Conservation (phyloP, 2,888 invertebrate genomes). For the Pseudolycoriella hygida region DNA sequence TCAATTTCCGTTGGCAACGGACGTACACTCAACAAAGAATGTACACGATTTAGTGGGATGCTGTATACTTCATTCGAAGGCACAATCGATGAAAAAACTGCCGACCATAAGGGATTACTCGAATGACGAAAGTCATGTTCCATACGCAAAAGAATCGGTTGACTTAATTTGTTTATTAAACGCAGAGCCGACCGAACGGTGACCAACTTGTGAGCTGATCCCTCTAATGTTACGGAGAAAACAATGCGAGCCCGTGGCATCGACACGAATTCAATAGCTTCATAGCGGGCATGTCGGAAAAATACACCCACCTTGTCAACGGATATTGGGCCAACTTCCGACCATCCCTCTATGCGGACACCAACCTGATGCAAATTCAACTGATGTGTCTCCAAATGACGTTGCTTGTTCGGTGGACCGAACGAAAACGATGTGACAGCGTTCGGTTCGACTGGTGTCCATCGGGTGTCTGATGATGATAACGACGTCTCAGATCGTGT, state of each 20-base stretch:
- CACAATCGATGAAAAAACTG: constrained; percentile 27
- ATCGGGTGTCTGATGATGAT: constrained; percentile 22
- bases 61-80: constrained; percentile 43
- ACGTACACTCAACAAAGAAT: constrained; percentile 55
- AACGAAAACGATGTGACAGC: constrained; percentile 76
- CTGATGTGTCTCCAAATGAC: constrained; percentile 57
- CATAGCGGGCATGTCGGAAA: constrained; percentile 51
- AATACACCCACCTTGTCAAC: constrained; percentile 92
- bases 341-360: constrained; percentile 83
- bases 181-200: constrained; percentile 81
- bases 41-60: constrained; percentile 59
- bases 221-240: constrained; percentile 79
- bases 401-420: constrained; percentile 51
- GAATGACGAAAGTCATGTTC: constrained; percentile 23
- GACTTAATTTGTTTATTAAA: constrained; percentile 57
- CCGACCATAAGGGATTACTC: constrained; percentile 15
- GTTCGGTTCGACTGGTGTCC: constrained; percentile 55
- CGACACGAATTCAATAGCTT: constrained; percentile 12
- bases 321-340: constrained; percentile 68
- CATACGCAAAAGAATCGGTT: constrained; percentile 52
- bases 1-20: constrained; percentile 31
- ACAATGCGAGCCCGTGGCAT: constrained; percentile 57
- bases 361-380: constrained; percentile 72
- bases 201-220: constrained; percentile 84
- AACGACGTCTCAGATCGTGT: constrained; percentile 11